Conservation (phyloP, 2,113 vertebrate genomes). For the Pomatorhinus ruficollis region DNA sequence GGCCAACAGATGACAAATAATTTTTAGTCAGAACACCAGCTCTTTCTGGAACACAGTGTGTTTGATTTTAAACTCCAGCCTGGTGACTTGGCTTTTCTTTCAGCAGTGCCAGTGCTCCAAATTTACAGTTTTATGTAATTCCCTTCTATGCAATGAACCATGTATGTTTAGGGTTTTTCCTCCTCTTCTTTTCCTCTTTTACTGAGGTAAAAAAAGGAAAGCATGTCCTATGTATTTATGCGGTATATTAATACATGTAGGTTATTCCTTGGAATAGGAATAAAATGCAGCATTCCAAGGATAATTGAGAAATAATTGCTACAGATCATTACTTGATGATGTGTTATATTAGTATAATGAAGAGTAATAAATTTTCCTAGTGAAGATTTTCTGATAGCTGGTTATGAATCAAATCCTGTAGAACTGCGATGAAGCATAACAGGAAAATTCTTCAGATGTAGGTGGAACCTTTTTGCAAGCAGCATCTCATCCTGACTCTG, state of each 20-base stretch:
- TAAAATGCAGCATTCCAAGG: background rate
- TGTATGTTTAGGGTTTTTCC: background rate
- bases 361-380: background rate
- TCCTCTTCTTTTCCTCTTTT: background rate
- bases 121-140: constrained; percentile 3
- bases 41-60: constrained; percentile 4
- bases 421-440: background rate
- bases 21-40: background rate
- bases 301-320: background rate
- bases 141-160: background rate
- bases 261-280: background rate
- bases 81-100: constrained; percentile 21
- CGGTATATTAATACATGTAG: background rate
- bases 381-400: background rate
- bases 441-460: background rate
- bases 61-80: background rate
- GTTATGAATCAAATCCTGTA: background rate
- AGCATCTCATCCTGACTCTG: background rate
- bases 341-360: background rate
- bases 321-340: background rate
- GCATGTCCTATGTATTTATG: background rate
- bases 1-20: background rate
- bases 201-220: background rate
- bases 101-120: background rate
- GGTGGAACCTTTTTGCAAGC: background rate